These are phyloP conservation scores for Antennarius maculatus DNA, from an alignment of 2,797 vertebrate species.

Conservation along the genomic window DNA sequence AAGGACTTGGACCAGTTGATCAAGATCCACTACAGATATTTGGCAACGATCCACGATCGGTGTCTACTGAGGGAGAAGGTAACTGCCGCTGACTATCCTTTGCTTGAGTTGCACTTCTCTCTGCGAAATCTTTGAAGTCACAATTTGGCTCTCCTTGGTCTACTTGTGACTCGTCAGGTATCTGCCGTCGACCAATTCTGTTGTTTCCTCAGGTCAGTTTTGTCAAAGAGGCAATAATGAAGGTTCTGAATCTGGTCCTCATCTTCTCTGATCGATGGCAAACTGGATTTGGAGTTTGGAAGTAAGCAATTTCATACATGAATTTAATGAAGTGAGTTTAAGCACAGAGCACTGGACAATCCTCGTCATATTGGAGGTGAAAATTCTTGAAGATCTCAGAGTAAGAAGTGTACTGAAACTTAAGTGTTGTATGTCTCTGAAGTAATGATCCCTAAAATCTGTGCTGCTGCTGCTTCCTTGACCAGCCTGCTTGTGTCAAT, in stretches of 20 bases:
- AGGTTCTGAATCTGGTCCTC: constrained; percentile 95
- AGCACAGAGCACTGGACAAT: not conserved
- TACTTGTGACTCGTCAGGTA: not conserved
- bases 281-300: constrained; percentile 93
- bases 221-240: constrained; percentile 98
- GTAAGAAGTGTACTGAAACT: no score
- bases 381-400: no score
- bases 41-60: constrained; percentile 97
- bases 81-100: not conserved
- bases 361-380: no score
- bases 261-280: constrained; percentile 99
- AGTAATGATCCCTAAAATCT: no score
- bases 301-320: constrained; percentile 79
- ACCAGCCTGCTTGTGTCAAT: not conserved
- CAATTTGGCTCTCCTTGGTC: not conserved
- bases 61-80: constrained; percentile 98
- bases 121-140: not conserved
- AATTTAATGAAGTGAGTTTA: not conserved
- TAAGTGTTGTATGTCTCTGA: no score
- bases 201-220: constrained; percentile 90
- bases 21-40: constrained; percentile 97
- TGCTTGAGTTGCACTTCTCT: not conserved
- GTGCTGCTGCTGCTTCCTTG: not conserved
- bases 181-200: not conserved
- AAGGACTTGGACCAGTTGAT: constrained; percentile 98